Conservation (phyloP, 1,140 invertebrate species). For the Drosophila mayri region DNA sequence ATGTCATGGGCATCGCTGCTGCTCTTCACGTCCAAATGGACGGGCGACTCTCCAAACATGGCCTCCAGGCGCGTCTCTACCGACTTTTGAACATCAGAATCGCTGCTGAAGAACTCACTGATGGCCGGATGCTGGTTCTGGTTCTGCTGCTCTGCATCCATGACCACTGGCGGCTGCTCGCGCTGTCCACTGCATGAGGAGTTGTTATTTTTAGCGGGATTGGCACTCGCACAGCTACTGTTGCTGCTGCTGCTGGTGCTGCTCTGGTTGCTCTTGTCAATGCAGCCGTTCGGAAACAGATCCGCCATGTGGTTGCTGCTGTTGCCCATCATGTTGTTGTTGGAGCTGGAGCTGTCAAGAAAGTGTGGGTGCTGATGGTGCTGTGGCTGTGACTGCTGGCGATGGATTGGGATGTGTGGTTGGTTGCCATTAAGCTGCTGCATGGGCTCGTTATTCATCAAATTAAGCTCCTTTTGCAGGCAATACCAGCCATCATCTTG, state of each 20-base stretch:
- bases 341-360: slow-evolving; percentile 38
- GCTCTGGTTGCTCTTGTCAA: slow-evolving; percentile 74
- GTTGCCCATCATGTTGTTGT: slow-evolving; percentile 46
- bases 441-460: slow-evolving; percentile 67
- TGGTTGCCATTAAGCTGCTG: slow-evolving; percentile 48
- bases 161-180: slow-evolving; percentile 65
- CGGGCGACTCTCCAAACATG: slow-evolving; percentile 84
- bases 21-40: slow-evolving; percentile 75
- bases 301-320: slow-evolving; percentile 62
- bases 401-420: slow-evolving; percentile 21
- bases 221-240: slow-evolving; percentile 43
- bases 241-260: slow-evolving; percentile 70
- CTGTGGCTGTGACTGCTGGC: slow-evolving; percentile 46
- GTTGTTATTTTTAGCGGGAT: slow-evolving; percentile 37
- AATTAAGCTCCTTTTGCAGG: slow-evolving; percentile 88
- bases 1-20: slow-evolving; percentile 73
- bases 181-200: slow-evolving; percentile 75
- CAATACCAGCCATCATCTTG: slow-evolving; percentile 88
- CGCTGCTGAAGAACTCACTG: slow-evolving; percentile 79
- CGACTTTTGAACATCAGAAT: slow-evolving; percentile 82
- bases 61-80: slow-evolving; percentile 82
- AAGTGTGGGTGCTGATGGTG: slow-evolving; percentile 44
- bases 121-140: slow-evolving; percentile 72
- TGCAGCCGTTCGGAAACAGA: slow-evolving; percentile 78
- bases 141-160: slow-evolving; percentile 62